Percentiles rank a stretch among this genome's conserved stretches.
Evolutionary conservation across 2,797 vertebrate species (phyloP).

Genomic region (Hybognathus amarus): DNA sequence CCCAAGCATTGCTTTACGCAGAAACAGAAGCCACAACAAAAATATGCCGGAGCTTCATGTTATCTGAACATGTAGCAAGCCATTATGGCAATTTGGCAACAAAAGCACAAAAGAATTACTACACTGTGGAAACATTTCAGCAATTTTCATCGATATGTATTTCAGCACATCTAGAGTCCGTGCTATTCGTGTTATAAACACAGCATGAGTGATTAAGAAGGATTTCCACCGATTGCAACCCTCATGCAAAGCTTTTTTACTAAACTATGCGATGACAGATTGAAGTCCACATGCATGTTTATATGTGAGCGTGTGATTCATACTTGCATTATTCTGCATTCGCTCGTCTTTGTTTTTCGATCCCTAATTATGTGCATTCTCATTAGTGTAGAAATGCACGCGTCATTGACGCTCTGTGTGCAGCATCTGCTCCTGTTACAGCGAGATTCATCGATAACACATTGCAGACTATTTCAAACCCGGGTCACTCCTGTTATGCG

Average conservation of each 20-base stretch:
- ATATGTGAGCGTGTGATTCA: conserved; percentile 7
- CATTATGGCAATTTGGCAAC: neutral
- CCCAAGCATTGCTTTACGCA: neutral
- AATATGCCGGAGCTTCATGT: neutral
- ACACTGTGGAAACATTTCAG: neutral
- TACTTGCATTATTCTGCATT: conserved; percentile 50
- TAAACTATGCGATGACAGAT: conserved; percentile 26
- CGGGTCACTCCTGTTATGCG: neutral
- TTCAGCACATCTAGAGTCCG: neutral
- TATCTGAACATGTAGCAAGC: neutral
- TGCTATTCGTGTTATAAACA: neutral
- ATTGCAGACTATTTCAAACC: conserved; percentile 64
- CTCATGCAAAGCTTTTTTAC: neutral
- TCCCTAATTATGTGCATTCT: conserved; percentile 69
- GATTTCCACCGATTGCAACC: neutral
- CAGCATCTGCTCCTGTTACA: conserved; percentile 72
- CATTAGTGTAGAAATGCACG: conserved; percentile 70
- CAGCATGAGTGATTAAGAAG: neutral
- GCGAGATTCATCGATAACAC: conserved; percentile 70
- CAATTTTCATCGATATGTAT: neutral
- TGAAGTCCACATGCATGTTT: conserved; percentile 37
- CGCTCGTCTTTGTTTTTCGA: conserved; percentile 58
- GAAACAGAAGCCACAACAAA: neutral
- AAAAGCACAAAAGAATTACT: neutral
- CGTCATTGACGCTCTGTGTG: conserved; percentile 67